These are phyloP conservation scores for Danaus melanippus DNA, from an alignment of 1,140 invertebrate genomes.

Conservation along the genomic window DNA sequence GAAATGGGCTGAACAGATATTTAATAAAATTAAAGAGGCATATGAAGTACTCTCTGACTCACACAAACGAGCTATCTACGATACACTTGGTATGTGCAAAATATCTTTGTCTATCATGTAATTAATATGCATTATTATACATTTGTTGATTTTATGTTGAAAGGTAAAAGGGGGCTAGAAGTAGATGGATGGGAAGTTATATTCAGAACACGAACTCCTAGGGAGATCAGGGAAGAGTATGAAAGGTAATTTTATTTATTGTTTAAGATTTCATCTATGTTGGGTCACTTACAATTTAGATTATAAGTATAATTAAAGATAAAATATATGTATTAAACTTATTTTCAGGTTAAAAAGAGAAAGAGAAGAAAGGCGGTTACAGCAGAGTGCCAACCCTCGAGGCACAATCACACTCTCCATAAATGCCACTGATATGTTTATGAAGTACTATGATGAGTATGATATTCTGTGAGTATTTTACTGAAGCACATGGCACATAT, in stretches of 20 bases:
- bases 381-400: slow-evolving; percentile 92
- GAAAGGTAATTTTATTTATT: slow-evolving; percentile 73
- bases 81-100: slow-evolving; percentile 58
- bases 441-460: slow-evolving; percentile 82
- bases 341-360: slow-evolving; percentile 72
- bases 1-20: slow-evolving; percentile 91
- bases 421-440: slow-evolving; percentile 95
- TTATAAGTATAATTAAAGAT: too few species aligned
- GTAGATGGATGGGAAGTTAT: slow-evolving; percentile 95
- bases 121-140: slow-evolving; percentile 50
- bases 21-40: slow-evolving; percentile 92
- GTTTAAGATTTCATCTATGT: slow-evolving; percentile 9
- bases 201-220: slow-evolving; percentile 88
- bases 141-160: slow-evolving; percentile 37
- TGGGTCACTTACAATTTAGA: too few species aligned
- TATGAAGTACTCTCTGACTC: slow-evolving; percentile 85
- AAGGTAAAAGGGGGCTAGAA: slow-evolving; percentile 80
- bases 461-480: slow-evolving; percentile 61
- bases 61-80: slow-evolving; percentile 71
- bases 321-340: not conserved
- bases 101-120: slow-evolving; percentile 32
- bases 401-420: slow-evolving; percentile 89
- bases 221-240: slow-evolving; percentile 96
- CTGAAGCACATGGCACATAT: too few species aligned
- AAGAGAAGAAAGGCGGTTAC: slow-evolving; percentile 85